A percentile compares a stretch with the other conserved stretches of the same genome.
Evolutionary conservation across 1,140 invertebrate species (phyloP).

Genomic region (Bombus confusus): DNA sequence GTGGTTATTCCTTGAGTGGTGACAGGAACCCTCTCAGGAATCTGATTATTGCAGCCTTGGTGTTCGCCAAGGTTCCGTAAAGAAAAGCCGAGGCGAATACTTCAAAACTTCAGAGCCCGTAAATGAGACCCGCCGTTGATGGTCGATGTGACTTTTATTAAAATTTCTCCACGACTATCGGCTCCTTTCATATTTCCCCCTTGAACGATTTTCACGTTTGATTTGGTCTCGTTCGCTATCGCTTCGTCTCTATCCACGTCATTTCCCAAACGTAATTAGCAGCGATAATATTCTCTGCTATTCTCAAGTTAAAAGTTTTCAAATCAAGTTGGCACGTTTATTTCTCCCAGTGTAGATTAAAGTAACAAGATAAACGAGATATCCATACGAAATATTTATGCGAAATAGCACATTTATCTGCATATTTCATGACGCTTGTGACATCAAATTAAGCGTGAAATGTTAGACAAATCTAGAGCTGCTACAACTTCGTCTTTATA

Average conservation of each 20-base stretch:
- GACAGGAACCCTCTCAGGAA: conserved; percentile 70
- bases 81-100: conserved; percentile 64
- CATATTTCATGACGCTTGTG: too few relatives aligned
- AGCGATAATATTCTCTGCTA: not conserved
- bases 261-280: not conserved
- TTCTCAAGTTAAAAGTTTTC: not conserved
- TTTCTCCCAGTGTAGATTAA: not conserved
- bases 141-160: conserved; percentile 66
- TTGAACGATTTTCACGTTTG: not conserved
- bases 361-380: not conserved
- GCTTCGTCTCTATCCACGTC: not conserved
- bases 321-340: not conserved
- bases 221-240: not conserved
- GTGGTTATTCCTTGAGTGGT: conserved; percentile 35
- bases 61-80: conserved; percentile 63
- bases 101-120: conserved; percentile 68
- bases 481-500: not conserved
- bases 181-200: not conserved
- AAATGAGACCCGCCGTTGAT: conserved; percentile 44
- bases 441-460: not conserved
- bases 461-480: not conserved
- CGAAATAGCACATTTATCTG: too few relatives aligned
- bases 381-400: not conserved
- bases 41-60: conserved; percentile 76
- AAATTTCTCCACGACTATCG: conserved; percentile 59